phyloP scores from a whole-genome alignment of 2,888 invertebrate species.

The Caenorhabditis sp. region DNA sequence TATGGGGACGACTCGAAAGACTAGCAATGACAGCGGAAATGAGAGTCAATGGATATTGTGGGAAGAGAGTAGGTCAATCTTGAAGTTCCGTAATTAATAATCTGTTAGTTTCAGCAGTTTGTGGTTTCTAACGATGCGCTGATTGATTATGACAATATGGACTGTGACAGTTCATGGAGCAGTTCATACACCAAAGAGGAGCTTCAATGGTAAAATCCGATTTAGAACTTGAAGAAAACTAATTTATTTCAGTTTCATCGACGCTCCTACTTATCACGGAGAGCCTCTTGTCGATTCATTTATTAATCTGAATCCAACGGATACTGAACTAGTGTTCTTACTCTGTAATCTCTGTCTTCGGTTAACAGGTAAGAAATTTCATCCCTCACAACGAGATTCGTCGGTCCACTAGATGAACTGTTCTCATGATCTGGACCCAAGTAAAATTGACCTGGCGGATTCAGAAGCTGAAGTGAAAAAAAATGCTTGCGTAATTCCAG shows the following conservation, averaged over 20 bases:
- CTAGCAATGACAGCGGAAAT: slow-evolving; percentile 48
- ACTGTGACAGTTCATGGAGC: slow-evolving; percentile 26
- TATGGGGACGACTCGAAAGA: slow-evolving; percentile 45
- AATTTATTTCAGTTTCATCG: slow-evolving; percentile 32
- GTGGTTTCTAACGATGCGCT: slow-evolving; percentile 31
- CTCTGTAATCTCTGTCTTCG: slow-evolving; percentile 21
- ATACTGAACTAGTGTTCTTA: slow-evolving; percentile 28
- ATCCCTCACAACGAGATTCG: no score
- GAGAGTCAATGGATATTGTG: slow-evolving; percentile 40
- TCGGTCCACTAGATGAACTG: no score
- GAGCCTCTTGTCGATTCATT: slow-evolving; percentile 18
- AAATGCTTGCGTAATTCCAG: no score
- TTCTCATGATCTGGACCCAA: no score
- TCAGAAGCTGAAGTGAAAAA: no score
- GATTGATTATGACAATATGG: slow-evolving; percentile 19
- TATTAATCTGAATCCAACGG: slow-evolving; percentile 23
- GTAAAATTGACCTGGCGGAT: no score
- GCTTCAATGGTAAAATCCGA: slow-evolving; percentile 3
- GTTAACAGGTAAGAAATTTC: slow-evolving; percentile 20
- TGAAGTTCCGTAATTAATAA: not conserved
- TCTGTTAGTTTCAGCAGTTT: slow-evolving; percentile 28
- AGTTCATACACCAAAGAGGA: slow-evolving; percentile 17
- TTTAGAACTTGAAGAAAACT: not conserved
- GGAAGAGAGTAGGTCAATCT: slow-evolving; percentile 28
- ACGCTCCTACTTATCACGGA: slow-evolving; percentile 23